Evolutionary conservation across 2,888 invertebrate species (phyloP).

Genomic region (Merodon equestris): DNA sequence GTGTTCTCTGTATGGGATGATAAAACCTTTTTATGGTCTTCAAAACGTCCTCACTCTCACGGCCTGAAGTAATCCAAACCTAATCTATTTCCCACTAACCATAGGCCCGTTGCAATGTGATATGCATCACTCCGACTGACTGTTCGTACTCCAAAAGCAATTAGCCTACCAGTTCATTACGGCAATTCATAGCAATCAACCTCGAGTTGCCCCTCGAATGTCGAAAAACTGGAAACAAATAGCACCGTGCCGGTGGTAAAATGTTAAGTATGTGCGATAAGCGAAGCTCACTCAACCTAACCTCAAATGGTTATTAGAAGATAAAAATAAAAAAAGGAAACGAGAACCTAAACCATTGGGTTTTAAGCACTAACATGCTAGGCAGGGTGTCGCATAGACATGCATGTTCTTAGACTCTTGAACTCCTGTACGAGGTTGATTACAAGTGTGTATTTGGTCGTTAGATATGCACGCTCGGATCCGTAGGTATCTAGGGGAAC

Average conservation of each 20-base stretch:
- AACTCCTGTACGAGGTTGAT: no score
- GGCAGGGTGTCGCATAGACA: neutral
- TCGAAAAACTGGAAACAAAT: neutral
- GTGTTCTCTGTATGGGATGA: no score
- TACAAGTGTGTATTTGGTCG: neutral
- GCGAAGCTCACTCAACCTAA: conserved; percentile 57
- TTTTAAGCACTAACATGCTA: conserved; percentile 9
- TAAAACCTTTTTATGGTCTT: no score
- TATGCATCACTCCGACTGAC: no score
- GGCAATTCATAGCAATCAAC: no score
- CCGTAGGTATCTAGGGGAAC: conserved; percentile 9
- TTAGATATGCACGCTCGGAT: conserved; percentile 5
- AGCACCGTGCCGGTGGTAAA: conserved; percentile 15
- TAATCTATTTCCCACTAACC: no score
- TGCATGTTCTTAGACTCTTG: conserved; percentile 3
- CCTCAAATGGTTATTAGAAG: conserved; percentile 63
- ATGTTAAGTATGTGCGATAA: conserved; percentile 59
- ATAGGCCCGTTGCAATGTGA: no score
- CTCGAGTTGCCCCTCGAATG: no score
- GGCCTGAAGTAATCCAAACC: no score
- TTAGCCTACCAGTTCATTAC: no score
- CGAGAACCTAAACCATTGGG: conserved; percentile 31
- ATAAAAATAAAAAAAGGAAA: conserved; percentile 32
- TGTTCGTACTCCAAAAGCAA: no score
- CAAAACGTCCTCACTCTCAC: no score